Evolutionary conservation across 2,113 vertebrate genomes (phyloP).

Genomic region (Megaptera novaeangliae): DNA sequence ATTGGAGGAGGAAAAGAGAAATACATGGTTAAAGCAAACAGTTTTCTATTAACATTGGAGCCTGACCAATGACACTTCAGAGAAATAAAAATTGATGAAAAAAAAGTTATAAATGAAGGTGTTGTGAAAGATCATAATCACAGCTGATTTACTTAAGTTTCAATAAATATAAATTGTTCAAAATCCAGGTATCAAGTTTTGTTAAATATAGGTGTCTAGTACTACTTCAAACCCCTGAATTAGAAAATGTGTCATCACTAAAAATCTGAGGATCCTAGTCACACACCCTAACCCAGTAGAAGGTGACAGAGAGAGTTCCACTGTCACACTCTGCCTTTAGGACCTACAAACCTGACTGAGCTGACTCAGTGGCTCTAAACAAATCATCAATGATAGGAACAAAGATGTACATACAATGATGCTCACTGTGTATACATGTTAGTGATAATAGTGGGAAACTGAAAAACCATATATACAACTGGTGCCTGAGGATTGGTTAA

Average conservation of each 20-base stretch:
- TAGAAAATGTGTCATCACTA: not conserved
- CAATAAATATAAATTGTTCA: not conserved
- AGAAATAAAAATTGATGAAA: not conserved
- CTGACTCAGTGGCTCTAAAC: not conserved
- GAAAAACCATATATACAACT: not conserved
- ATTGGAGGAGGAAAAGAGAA: not conserved
- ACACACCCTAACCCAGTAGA: not conserved
- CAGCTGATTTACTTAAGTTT: not conserved
- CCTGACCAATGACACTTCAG: not conserved
- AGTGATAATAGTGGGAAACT: not conserved
- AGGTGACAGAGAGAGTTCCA: not conserved
- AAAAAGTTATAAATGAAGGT: not conserved
- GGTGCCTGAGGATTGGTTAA: not conserved
- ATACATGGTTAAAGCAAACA: not conserved
- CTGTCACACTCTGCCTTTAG: not conserved
- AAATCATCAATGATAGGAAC: not conserved
- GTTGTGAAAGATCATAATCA: not conserved
- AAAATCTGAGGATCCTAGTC: not conserved
- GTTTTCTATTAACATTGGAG: not conserved
- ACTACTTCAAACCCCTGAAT: not conserved
- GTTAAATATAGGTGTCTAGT: not conserved
- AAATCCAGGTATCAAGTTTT: not conserved
- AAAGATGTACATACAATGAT: not conserved
- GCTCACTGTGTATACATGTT: not conserved
- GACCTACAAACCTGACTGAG: not conserved